Conservation (phyloP, 2,888 invertebrate species). For the Coelopa pilipes region DNA sequence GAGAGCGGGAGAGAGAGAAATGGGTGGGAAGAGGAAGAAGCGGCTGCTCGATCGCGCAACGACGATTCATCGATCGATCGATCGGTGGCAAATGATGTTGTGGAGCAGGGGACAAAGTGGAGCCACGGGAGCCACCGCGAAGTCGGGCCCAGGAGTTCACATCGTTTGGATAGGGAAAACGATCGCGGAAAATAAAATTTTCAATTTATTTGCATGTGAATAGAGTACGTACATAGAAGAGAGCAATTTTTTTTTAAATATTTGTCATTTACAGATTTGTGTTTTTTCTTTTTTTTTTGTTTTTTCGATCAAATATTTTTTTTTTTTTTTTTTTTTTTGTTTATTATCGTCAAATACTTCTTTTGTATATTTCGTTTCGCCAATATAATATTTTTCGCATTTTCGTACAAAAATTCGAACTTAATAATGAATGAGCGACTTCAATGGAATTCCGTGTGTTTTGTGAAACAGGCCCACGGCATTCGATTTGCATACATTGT, state of each 20-base stretch:
- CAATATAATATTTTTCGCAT: neutral
- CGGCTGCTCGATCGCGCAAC: neutral
- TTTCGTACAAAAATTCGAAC: neutral
- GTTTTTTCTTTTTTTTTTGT: neutral
- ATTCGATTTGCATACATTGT: constrained; percentile 39
- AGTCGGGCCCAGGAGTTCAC: no score
- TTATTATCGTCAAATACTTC: no score
- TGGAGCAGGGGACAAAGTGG: neutral
- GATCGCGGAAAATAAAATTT: neutral
- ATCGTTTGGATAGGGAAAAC: neutral
- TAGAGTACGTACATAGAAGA: no score
- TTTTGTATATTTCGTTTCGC: no score
- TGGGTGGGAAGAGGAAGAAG: neutral
- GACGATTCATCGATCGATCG: constrained; percentile 8
- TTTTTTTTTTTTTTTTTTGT: no score
- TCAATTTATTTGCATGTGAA: no score
- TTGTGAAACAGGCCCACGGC: constrained; percentile 8
- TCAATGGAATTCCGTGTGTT: neutral
- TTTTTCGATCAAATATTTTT: no score
- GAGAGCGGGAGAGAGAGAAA: constrained; percentile 6
- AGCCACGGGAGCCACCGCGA: neutral
- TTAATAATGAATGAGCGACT: neutral
- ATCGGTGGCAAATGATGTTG: constrained; percentile 1
- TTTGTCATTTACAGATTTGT: no score
- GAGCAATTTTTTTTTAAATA: no score